A percentile compares a stretch with the other conserved stretches of the same genome.
Conservation (phyloP, 2,797 vertebrate genomes). For the Coregonus suidteri region DNA sequence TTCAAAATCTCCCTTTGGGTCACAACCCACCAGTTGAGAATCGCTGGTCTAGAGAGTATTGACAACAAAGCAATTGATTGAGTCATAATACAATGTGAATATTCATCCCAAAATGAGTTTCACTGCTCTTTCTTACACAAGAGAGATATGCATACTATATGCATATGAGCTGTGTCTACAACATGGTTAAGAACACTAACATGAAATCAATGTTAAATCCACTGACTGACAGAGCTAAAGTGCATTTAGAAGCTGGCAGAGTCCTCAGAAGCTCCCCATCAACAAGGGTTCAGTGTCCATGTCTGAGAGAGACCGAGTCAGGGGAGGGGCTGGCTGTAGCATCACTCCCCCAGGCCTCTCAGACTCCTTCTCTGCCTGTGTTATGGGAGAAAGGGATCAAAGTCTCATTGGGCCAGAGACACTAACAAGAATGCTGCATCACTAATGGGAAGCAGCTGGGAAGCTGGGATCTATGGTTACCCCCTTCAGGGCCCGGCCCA, state of each 20-base stretch:
- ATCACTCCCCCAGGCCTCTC: background rate
- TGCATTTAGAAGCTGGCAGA: background rate
- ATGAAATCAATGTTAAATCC: background rate
- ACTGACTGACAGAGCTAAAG: background rate
- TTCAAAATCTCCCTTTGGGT: too few species aligned
- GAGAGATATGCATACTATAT: background rate
- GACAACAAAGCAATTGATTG: background rate
- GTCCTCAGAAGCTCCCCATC: background rate
- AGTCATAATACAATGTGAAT: background rate
- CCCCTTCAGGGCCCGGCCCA: background rate
- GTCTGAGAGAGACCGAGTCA: background rate
- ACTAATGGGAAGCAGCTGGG: conserved; percentile 50
- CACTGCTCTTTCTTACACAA: background rate
- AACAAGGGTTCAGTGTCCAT: background rate
- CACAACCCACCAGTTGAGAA: too few species aligned
- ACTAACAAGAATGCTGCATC: conserved; percentile 71
- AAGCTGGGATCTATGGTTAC: conserved; percentile 22
- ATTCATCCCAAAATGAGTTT: background rate
- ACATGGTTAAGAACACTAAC: background rate
- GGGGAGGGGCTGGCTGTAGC: conserved; percentile 23
- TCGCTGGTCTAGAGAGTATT: too few species aligned
- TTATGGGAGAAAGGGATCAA: conserved; percentile 64
- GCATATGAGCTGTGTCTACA: background rate
- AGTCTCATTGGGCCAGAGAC: conserved; percentile 58
- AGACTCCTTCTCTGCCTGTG: conserved; percentile 23